phyloP scores from a whole-genome alignment of 2,888 invertebrate genomes.

The Archips xylosteana region DNA sequence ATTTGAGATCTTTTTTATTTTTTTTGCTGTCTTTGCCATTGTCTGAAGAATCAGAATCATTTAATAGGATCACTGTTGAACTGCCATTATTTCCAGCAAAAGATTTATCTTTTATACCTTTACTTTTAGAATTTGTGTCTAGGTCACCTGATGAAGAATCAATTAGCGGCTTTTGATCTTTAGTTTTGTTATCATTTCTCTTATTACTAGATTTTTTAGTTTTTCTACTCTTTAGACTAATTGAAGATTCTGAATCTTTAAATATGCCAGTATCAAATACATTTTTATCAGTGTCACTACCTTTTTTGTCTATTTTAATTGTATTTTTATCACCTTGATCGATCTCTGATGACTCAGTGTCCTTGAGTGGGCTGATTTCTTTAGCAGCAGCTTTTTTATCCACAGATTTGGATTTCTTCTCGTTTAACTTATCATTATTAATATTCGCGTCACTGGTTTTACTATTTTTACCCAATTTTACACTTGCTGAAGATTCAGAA shows the following conservation, averaged over 20 bases:
- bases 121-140: not conserved
- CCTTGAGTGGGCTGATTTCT: not conserved
- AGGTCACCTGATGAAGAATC: not conserved
- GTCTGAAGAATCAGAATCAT: constrained; percentile 15
- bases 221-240: not conserved
- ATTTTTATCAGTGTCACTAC: too few species aligned
- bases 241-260: not conserved
- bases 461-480: not conserved
- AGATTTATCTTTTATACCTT: not conserved
- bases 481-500: constrained; percentile 1
- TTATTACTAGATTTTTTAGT: not conserved
- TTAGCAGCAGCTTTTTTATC: not conserved
- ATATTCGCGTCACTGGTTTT: not conserved
- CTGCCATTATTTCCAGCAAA: not conserved
- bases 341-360: not conserved
- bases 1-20: not conserved
- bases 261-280: not conserved
- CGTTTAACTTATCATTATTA: not conserved
- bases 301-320: not conserved
- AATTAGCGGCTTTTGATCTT: not conserved
- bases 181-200: not conserved
- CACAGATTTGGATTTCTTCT: not conserved
- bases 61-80: not conserved
- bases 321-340: not conserved
- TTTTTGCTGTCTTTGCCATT: not conserved